Conservation (phyloP, 2,797 vertebrate genomes). For the Sebastes glaucus region DNA sequence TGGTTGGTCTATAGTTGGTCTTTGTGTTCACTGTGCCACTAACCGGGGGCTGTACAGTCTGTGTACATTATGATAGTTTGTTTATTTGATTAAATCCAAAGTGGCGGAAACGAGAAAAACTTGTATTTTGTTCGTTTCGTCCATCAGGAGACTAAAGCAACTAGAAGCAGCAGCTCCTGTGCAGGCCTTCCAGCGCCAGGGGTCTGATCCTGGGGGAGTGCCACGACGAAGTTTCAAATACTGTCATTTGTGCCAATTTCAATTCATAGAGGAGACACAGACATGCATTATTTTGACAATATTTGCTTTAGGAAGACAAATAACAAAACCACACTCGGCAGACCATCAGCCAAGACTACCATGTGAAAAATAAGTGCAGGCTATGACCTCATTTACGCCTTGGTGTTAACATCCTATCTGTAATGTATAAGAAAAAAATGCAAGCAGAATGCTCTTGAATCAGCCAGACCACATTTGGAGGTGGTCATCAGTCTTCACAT, state of each 20-base stretch:
- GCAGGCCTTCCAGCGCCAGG: too few relatives aligned
- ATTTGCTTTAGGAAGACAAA: not conserved
- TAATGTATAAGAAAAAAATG: not conserved
- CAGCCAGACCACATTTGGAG: not conserved
- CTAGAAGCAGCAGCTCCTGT: rapidly evolving
- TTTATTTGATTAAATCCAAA: not conserved
- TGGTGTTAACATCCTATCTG: not conserved
- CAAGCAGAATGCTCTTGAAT: not conserved
- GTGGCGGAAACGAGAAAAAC: not conserved
- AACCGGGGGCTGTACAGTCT: not conserved
- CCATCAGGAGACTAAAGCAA: too few relatives aligned
- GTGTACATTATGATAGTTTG: not conserved
- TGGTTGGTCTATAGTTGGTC: too few relatives aligned
- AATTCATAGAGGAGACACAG: not conserved
- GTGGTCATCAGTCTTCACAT: conserved; percentile 1
- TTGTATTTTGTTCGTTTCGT: rapidly evolving
- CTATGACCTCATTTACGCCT: not conserved
- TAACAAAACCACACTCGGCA: not conserved
- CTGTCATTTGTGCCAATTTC: not conserved
- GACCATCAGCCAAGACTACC: not conserved
- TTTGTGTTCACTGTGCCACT: not conserved
- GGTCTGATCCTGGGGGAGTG: too few relatives aligned
- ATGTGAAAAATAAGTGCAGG: not conserved
- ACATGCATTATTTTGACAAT: not conserved
- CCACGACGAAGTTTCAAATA: not conserved